Base-by-base conservation (phyloP, 2,113 vertebrate species). In the Eolophus roseicapilla region DNA sequence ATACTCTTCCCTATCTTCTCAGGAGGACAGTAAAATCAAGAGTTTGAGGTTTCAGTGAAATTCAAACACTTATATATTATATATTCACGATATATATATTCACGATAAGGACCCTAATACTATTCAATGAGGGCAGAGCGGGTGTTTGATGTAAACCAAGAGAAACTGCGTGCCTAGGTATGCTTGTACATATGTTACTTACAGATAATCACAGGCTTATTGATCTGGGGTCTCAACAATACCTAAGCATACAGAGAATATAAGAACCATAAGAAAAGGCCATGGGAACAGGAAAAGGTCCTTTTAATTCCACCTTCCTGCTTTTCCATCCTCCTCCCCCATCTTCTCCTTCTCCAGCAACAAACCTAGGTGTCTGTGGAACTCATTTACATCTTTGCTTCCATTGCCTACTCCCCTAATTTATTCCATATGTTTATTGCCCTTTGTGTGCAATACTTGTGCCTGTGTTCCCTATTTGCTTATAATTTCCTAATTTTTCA, bases 401-500 rank as follows among this genome's bases (percentile, higher is more conserved):
- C 76, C 49, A 91, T 37, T 79, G 63, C 90, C 73, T 96, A 47
- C 88, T 97, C 71, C 71, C 67, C 31, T 97, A 97, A 98, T 96
- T 95, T 97, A 94, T 96, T 92, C 96, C 97, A 97, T 95, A 95
- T 97, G 96, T 85, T 96, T 96, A 95, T 92, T 96, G 84, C 69
- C 71, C 83, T 96, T 59, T 88, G 84, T 95, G 94, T 86, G 87
- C 95, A 95, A 88, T 80, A 82, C 33, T 75, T 50, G 73, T 96
- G 83, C 73, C 31, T 20, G 3, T 43, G 49, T 93, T 97, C 76
- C 52, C 65, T 80, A 43, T 96, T 97, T 92, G 81, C 81, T 96
- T 97, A 87, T 60, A 47, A 85, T 95, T 97, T 97, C 91, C 86
- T 88, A 93, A 81, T 88, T 92, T 95, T 96, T 96, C 82, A 74